Base-by-base conservation (phyloP, 2,113 vertebrate species). In the Oncorhynchus clarkii region DNA sequence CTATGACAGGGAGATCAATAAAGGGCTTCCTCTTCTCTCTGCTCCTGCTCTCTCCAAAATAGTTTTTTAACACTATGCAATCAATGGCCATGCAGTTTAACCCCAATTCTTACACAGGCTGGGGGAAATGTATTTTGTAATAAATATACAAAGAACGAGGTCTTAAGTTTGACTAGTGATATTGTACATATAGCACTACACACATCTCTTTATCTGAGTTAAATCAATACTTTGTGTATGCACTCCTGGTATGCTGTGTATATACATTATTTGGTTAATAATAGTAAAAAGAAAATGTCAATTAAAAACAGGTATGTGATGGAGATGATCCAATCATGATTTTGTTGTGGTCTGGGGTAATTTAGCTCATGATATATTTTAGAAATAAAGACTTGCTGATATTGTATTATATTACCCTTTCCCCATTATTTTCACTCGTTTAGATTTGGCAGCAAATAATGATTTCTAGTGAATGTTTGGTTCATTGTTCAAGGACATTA, bases 31-130 rank as follows among this genome's bases (percentile, higher is more conserved):
- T 79, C 67, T 75, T 75, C 71, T 85, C 86, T 81, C 83, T 71
- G 78, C 75, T 76, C 76, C 39, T 45, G 9, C 39, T 65, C 39
- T 11, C 83, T 82, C 72, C 16, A 39, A 82, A 76, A 84, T 20
- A 87, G 22, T 73, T 86, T 80, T 80, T 81, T 80, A 14, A 85
- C 82, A 89, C 91, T 92, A 92, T 92, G 91, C 91, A 92, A 92
- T 87, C 82, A 73, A 80, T 31, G 82, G 87, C 74, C 22, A 87
- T 90, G 90, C 87, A 85, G 78, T 82, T 88, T 80, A 67, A 82
- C 87, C 83, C 75, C 48, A 85, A 78, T 84, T 72, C 57, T 85
- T 87, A 86, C 87, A 91, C 86, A 78, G 79, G 85, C 76, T 83
- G 71, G 67, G 79, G 71, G 83, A 85, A 87, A 80, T 81, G 83